These are phyloP conservation scores for Sepioteuthis lessoniana DNA, from an alignment of 2,888 invertebrate genomes.

Conservation along the genomic window DNA sequence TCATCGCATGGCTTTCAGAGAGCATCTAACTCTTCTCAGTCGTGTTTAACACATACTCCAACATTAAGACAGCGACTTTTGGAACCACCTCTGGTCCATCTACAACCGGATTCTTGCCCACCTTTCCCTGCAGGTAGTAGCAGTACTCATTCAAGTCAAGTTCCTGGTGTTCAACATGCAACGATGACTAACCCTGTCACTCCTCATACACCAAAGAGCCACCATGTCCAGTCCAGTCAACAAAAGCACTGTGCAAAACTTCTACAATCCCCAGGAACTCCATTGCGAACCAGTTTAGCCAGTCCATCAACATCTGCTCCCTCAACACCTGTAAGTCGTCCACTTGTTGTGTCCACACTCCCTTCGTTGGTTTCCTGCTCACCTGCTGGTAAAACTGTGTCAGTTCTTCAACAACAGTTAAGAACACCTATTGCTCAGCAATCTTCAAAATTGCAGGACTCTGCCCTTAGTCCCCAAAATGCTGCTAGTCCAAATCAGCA, in stretches of 20 bases:
- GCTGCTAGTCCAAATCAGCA: slow-evolving; percentile 51
- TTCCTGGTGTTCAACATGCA: slow-evolving; percentile 49
- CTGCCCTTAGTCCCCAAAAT: slow-evolving; percentile 37
- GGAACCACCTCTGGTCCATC: slow-evolving; percentile 60
- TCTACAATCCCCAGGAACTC: slow-evolving; percentile 50
- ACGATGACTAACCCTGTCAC: slow-evolving; percentile 50
- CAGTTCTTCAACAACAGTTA: slow-evolving; percentile 52
- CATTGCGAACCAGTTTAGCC: slow-evolving; percentile 49
- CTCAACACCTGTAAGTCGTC: slow-evolving; percentile 24
- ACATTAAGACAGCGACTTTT: slow-evolving; percentile 67
- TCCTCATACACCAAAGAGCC: slow-evolving; percentile 49
- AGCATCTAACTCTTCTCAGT: slow-evolving; percentile 54
- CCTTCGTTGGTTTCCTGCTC: slow-evolving; percentile 47
- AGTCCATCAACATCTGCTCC: slow-evolving; percentile 49
- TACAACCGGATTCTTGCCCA: slow-evolving; percentile 49
- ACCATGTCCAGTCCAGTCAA: slow-evolving; percentile 42
- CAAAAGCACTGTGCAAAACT: slow-evolving; percentile 49
- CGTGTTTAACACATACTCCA: slow-evolving; percentile 61
- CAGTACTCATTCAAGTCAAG: slow-evolving; percentile 46
- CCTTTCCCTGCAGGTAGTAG: slow-evolving; percentile 50
- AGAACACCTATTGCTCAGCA: slow-evolving; percentile 49
- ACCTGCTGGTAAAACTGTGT: slow-evolving; percentile 50
- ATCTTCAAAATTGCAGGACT: slow-evolving; percentile 43
- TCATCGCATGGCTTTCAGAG: slow-evolving; percentile 59
- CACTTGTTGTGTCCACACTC: slow-evolving; percentile 50